These are phyloP conservation scores for Drosophila lutescens DNA, from an alignment of 2,888 invertebrate genomes.

Conservation along the genomic window DNA sequence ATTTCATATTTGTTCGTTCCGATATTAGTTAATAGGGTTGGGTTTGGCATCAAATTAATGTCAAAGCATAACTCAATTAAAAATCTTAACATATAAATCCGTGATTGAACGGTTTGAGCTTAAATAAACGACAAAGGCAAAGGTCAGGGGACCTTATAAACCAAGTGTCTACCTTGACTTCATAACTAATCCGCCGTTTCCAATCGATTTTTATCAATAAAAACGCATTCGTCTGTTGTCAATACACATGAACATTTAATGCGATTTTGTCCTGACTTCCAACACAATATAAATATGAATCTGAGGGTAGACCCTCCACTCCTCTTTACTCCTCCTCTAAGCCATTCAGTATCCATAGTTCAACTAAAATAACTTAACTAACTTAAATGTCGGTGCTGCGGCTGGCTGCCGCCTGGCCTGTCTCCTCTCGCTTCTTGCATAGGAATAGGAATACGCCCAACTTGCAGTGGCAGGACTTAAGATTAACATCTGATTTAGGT, in stretches of 20 bases:
- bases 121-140: conserved; percentile 11
- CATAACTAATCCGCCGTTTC: conserved; percentile 10
- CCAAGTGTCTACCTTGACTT: conserved; percentile 2
- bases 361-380: conserved; percentile 44
- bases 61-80: conserved; percentile 12
- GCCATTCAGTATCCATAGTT: neutral
- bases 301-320: neutral
- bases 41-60: conserved; percentile 18
- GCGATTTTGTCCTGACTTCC: conserved; percentile 5
- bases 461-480: conserved; percentile 48
- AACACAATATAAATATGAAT: conserved; percentile 8
- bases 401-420: conserved; percentile 11
- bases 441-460: conserved; percentile 29
- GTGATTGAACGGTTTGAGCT: conserved; percentile 23
- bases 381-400: conserved; percentile 48
- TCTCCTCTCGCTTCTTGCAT: conserved; percentile 7
- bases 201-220: conserved; percentile 9
- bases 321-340: neutral
- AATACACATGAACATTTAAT: conserved; percentile 15
- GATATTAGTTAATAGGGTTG: conserved; percentile 14
- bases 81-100: conserved; percentile 28
- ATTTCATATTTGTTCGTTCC: conserved; percentile 40
- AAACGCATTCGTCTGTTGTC: conserved; percentile 3
- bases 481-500: conserved; percentile 62
- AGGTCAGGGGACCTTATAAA: neutral